Conservation (phyloP, 2,797 vertebrate genomes). For the Karalla daura region DNA sequence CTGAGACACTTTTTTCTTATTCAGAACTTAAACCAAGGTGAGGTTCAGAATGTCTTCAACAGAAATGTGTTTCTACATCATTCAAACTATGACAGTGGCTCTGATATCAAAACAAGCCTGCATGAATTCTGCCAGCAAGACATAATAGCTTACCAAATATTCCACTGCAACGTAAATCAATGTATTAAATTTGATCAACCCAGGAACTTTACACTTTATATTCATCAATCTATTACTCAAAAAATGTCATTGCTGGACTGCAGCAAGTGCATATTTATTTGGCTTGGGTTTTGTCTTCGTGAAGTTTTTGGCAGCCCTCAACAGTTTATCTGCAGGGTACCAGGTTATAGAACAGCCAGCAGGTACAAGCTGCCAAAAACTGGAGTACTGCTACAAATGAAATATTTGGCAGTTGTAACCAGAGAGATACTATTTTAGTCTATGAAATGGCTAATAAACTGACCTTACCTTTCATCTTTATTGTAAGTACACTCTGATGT, state of each 20-base stretch:
- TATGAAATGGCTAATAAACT: slow-evolving; percentile 12
- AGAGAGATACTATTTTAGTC: not conserved
- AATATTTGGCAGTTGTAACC: slow-evolving; percentile 3
- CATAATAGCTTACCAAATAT: slow-evolving; percentile 20
- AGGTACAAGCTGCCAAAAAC: slow-evolving; percentile 19
- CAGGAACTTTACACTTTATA: slow-evolving; percentile 21
- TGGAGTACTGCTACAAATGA: slow-evolving; percentile 1
- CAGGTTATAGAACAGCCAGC: slow-evolving; percentile 17
- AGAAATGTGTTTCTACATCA: slow-evolving; percentile 10
- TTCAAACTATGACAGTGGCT: slow-evolving; percentile 23
- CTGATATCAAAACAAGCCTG: slow-evolving; percentile 21
- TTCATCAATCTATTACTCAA: slow-evolving; percentile 1
- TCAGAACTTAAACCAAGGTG: slow-evolving; percentile 23
- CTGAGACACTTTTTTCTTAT: not conserved
- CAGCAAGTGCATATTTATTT: slow-evolving; percentile 22
- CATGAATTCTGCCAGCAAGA: slow-evolving; percentile 15
- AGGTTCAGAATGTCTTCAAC: slow-evolving; percentile 18
- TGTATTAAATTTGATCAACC: slow-evolving; percentile 22
- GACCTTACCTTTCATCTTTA: not conserved
- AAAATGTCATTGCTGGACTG: slow-evolving; percentile 18
- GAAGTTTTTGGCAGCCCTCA: slow-evolving; percentile 29
- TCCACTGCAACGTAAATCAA: slow-evolving; percentile 20
- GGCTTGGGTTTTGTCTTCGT: slow-evolving; percentile 19
- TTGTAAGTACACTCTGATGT: not conserved
- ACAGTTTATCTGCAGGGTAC: slow-evolving; percentile 18